Evolutionary conservation across 2,888 invertebrate genomes (phyloP).

Genomic region (Halictus ligatus): DNA sequence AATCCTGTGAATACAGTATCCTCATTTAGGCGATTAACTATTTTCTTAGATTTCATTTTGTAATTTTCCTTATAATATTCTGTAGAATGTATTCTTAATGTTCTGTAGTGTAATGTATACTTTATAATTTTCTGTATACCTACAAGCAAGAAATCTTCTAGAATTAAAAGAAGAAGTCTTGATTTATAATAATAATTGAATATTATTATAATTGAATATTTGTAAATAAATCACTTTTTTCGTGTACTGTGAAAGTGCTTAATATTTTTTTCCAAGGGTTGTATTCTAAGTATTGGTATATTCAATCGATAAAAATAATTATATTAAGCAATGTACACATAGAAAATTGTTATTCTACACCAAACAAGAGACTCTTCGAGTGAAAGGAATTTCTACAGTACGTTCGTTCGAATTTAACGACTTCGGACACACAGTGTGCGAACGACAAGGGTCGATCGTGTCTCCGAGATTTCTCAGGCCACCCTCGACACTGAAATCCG

Average conservation of each 20-base stretch:
- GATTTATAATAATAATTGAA: no score
- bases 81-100: not conserved
- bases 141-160: no score
- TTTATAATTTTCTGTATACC: no score
- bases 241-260: no score
- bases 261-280: not conserved
- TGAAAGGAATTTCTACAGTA: not conserved
- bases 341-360: not conserved
- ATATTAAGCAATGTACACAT: not conserved
- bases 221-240: no score
- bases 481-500: slow-evolving; percentile 27
- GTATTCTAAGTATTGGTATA: not conserved
- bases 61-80: not conserved
- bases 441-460: not conserved
- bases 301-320: not conserved
- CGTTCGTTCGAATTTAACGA: not conserved
- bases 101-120: no score
- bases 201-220: no score
- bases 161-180: no score
- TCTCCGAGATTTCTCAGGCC: slow-evolving; percentile 30
- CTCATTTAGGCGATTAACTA: no score
- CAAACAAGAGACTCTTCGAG: not conserved
- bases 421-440: not conserved
- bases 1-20: not conserved
- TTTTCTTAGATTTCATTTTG: not conserved